A percentile compares a stretch with the other conserved stretches of the same genome.
These are phyloP conservation scores for Julus scanicus DNA, from an alignment of 2,888 invertebrate genomes.

Conservation along the genomic window DNA sequence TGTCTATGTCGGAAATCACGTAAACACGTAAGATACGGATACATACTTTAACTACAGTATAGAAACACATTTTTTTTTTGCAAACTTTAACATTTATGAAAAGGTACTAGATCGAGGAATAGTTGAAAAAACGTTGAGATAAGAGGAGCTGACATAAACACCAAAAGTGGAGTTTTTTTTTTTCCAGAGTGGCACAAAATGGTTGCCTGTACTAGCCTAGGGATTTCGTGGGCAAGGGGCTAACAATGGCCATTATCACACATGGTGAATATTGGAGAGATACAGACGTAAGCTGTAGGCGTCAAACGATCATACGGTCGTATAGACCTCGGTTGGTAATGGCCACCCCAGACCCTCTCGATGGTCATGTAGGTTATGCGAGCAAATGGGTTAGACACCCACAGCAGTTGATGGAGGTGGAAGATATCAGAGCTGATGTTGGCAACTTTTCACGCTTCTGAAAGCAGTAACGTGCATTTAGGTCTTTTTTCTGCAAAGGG, in stretches of 20 bases:
- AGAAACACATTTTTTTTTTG: neutral
- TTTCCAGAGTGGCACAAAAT: neutral
- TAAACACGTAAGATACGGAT: neutral
- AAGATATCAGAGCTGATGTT: neutral
- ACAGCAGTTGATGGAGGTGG: constrained; percentile 15
- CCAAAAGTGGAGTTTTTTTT: neutral
- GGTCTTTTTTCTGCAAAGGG: neutral
- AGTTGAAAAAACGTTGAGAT: neutral
- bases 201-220: neutral
- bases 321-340: neutral
- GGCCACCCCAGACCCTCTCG: constrained; percentile 20
- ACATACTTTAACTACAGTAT: neutral
- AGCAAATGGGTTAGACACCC: constrained; percentile 4
- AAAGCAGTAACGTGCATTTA: constrained; percentile 5
- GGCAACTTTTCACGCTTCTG: neutral
- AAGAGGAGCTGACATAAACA: neutral
- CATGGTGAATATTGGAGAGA: constrained; percentile 27
- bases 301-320: neutral
- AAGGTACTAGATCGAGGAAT: constrained; percentile 9
- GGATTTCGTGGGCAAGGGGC: neutral
- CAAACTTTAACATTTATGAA: neutral
- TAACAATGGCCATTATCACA: constrained; percentile 35
- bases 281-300: neutral
- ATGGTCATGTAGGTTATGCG: constrained; percentile 28
- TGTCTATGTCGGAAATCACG: neutral